phyloP scores from a whole-genome alignment of 2,797 vertebrate species.

The Pachyuromys duprasi region DNA sequence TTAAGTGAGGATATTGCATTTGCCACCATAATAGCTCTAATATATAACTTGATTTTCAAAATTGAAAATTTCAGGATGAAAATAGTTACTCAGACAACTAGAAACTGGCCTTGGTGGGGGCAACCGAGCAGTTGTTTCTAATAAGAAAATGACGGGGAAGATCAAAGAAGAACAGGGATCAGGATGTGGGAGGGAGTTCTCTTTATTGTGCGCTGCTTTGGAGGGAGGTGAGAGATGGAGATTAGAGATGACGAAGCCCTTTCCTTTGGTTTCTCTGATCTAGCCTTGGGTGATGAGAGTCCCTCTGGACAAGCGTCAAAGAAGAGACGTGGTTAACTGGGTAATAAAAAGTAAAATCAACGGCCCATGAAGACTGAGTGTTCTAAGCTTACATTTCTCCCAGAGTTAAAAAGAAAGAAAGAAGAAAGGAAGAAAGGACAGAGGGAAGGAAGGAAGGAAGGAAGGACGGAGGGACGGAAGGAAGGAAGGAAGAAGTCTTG shows the following conservation, averaged over 20 bases:
- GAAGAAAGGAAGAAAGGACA: constrained; percentile 21
- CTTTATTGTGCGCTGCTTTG: constrained; percentile 75
- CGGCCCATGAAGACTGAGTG: constrained; percentile 86
- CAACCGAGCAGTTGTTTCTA: constrained; percentile 81
- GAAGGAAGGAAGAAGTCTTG: constrained; percentile 70
- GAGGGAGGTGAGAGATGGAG: constrained; percentile 78
- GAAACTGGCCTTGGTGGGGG: constrained; percentile 65
- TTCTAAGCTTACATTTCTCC: constrained; percentile 85
- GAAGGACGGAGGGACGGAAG: neutral
- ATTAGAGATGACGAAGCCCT: constrained; percentile 68
- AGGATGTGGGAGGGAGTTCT: constrained; percentile 81
- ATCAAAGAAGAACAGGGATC: constrained; percentile 78
- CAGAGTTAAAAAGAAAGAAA: neutral
- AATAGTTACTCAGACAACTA: constrained; percentile 71
- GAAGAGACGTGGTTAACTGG: constrained; percentile 85
- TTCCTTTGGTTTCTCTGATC: constrained; percentile 76
- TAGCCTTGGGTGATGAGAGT: constrained; percentile 77
- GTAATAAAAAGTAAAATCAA: constrained; percentile 86
- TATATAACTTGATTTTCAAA: constrained; percentile 78
- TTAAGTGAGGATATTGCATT: constrained; percentile 72
- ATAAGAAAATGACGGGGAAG: constrained; percentile 82
- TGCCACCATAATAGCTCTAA: constrained; percentile 74
- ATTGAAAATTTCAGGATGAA: constrained; percentile 80
- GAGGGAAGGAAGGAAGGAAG: constrained; percentile 51
- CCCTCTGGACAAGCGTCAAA: constrained; percentile 84